A percentile compares a stretch with the other conserved stretches of the same genome.
Conservation (phyloP, 2,888 invertebrate genomes). For the Machimus rusticus region DNA sequence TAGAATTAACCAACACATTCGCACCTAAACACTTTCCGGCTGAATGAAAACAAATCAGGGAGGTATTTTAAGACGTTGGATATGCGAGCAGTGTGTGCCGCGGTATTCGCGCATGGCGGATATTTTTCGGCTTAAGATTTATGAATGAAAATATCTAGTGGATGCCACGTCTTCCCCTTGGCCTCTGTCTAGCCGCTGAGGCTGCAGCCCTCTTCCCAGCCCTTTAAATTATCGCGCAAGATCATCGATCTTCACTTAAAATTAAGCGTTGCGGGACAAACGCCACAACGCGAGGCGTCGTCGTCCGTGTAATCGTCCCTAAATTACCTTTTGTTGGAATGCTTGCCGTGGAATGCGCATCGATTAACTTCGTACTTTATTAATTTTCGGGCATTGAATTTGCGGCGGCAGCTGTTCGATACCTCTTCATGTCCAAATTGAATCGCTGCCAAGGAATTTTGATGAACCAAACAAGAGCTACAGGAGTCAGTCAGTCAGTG, state of each 20-base stretch:
- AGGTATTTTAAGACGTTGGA: conserved; percentile 24
- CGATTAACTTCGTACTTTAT: conserved; percentile 24
- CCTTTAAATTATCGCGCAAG: background rate
- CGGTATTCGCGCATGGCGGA: background rate
- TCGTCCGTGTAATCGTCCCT: background rate
- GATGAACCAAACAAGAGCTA: conserved; percentile 15
- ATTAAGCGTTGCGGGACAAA: background rate
- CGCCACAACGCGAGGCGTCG: background rate
- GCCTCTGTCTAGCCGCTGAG: background rate
- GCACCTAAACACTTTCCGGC: background rate
- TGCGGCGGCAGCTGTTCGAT: background rate
- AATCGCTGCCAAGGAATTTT: conserved; percentile 33
- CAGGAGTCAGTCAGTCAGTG: background rate
- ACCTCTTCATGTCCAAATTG: conserved; percentile 24
- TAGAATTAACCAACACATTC: background rate
- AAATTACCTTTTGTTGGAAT: conserved; percentile 1
- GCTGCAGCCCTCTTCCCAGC: background rate
- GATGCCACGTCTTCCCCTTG: background rate
- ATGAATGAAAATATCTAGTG: conserved; percentile 26
- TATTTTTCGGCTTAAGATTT: conserved; percentile 16
- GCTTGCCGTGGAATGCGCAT: background rate
- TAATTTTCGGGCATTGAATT: conserved; percentile 36
- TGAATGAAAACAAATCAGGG: conserved; percentile 24
- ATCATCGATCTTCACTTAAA: background rate
- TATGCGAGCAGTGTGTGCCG: background rate